phyloP scores from a whole-genome alignment of 2,797 vertebrate genomes.

The Pseudochromis fuscus region DNA sequence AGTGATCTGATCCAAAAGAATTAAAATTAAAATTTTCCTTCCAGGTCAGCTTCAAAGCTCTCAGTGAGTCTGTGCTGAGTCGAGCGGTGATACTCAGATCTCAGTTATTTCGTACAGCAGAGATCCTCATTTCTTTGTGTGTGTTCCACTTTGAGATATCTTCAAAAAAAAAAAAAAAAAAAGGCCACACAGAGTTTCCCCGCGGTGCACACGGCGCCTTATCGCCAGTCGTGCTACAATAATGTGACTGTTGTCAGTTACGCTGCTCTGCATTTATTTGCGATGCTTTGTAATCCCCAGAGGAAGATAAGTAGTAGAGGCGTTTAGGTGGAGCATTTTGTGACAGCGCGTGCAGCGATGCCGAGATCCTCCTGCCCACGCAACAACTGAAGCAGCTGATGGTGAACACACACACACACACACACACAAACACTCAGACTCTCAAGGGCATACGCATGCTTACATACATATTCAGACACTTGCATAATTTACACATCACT shows the following conservation, averaged over 20 bases:
- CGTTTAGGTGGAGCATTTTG: slow-evolving; percentile 65
- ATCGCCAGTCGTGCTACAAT: slow-evolving; percentile 51
- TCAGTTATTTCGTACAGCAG: slow-evolving; percentile 47
- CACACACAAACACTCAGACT: slow-evolving; percentile 35
- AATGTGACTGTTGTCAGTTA: slow-evolving; percentile 67
- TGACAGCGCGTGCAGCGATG: slow-evolving; percentile 51
- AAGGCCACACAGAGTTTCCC: slow-evolving; percentile 43
- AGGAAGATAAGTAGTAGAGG: slow-evolving; percentile 63
- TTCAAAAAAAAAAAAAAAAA: too few species aligned
- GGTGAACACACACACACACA: slow-evolving; percentile 21
- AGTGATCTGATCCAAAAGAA: too few species aligned
- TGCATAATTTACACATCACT: slow-evolving; percentile 53
- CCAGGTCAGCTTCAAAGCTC: too few species aligned
- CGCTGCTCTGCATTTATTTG: slow-evolving; percentile 54
- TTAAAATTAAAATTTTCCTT: too few species aligned
- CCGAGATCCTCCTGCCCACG: slow-evolving; percentile 60
- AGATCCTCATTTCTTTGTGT: slow-evolving; percentile 32
- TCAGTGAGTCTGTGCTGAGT: slow-evolving; percentile 32
- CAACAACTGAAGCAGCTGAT: slow-evolving; percentile 35
- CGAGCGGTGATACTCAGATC: slow-evolving; percentile 40
- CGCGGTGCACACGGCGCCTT: slow-evolving; percentile 27
- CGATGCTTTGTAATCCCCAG: slow-evolving; percentile 62
- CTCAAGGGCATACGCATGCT: slow-evolving; percentile 29
- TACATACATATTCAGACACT: slow-evolving; percentile 47
- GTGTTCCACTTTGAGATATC: slow-evolving; percentile 44